These are phyloP conservation scores for Acestrorhynchus altus DNA, from an alignment of 2,797 vertebrate species.

Conservation along the genomic window DNA sequence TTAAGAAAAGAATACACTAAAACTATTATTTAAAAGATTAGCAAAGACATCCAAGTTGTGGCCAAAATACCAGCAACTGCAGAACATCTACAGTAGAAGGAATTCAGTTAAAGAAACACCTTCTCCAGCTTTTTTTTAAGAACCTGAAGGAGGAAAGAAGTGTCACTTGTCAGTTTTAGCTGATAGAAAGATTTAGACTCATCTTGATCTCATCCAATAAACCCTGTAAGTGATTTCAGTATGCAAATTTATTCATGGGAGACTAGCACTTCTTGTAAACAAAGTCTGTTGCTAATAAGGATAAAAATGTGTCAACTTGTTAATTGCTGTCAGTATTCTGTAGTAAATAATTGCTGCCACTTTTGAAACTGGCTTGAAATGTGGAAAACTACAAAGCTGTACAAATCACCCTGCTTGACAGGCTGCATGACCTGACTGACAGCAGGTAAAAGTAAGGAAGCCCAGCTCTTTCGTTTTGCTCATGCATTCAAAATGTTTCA, in stretches of 20 bases:
- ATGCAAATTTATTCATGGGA: conserved; percentile 11
- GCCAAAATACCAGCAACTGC: not conserved
- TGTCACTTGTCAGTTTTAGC: conserved; percentile 6
- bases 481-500: not conserved
- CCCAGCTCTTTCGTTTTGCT: not conserved
- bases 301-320: conserved; percentile 20
- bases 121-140: not conserved
- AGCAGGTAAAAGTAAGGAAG: not conserved
- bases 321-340: not conserved
- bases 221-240: conserved; percentile 21
- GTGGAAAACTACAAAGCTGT: not conserved
- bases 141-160: not conserved
- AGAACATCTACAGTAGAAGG: not conserved
- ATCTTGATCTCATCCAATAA: not conserved
- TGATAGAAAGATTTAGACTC: conserved; percentile 2
- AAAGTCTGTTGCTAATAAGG: conserved; percentile 9
- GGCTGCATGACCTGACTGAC: not conserved
- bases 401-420: not conserved
- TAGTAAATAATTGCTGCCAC: not conserved
- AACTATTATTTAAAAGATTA: not conserved
- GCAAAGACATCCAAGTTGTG: not conserved
- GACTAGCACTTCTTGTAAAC: conserved; percentile 19
- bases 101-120: not conserved
- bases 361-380: conserved; percentile 1
- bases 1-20: not conserved